These are phyloP conservation scores for Cacatua alba DNA, from an alignment of 2,113 vertebrate species.

Conservation along the genomic window DNA sequence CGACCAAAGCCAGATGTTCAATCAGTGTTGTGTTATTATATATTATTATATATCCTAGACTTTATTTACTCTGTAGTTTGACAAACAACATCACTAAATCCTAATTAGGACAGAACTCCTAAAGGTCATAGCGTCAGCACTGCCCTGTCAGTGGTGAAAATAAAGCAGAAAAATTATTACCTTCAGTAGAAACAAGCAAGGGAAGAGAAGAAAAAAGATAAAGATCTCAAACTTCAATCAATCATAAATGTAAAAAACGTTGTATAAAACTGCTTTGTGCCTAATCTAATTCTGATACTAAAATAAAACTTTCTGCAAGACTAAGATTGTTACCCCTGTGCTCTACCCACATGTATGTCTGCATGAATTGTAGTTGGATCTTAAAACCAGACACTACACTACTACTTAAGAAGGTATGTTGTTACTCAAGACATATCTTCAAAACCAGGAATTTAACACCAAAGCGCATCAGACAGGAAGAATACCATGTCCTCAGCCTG, in stretches of 20 bases:
- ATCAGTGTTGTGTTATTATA: not conserved
- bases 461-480: not conserved
- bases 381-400: not conserved
- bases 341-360: not conserved
- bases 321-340: not conserved
- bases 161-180: not conserved
- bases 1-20: not conserved
- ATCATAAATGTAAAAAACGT: not conserved
- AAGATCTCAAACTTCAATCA: not conserved
- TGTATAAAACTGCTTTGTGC: not conserved
- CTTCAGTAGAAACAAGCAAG: not conserved
- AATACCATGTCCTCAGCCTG: not conserved
- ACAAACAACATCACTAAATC: not conserved
- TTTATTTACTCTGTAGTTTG: not conserved
- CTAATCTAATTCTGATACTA: not conserved
- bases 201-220: not conserved
- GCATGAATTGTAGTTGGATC: not conserved
- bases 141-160: not conserved
- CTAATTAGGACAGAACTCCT: not conserved
- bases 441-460: not conserved
- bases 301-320: not conserved
- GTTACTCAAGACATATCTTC: not conserved
- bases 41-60: not conserved
- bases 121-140: not conserved
- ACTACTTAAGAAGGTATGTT: not conserved